Base-by-base conservation (phyloP, 2,888 invertebrate species). In the Trichogramma dendrolimi region DNA sequence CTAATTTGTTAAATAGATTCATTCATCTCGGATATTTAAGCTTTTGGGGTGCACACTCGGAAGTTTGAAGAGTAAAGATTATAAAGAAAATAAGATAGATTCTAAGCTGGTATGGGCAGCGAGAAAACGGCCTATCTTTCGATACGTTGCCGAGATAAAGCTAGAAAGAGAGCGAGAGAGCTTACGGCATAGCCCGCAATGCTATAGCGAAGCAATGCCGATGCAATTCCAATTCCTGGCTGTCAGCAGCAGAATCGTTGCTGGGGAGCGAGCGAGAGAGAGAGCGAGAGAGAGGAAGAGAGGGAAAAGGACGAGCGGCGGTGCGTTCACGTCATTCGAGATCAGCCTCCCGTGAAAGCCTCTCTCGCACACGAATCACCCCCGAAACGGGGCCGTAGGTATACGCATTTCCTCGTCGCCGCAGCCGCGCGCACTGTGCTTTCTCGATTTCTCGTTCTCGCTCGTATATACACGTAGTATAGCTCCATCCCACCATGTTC, bases 141-240 rank as follows among this genome's bases (percentile, higher is more conserved):
- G 71, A 68, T 68, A 68, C 67, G 63, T 66, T 65, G 67, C 67
- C 67, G 66, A 65, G 64, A 61, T 60, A 55, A 55, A 49, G 64
- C 44, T 63, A 27, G 58, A 61, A 66, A 58, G 70, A 67, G 69
- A 65, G 54, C 56, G 67, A 66, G 60, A 66, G 60, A 55, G 65
- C 65, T 64, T 52, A 49, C 49, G 67, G 69, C 67, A 64, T 58
- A 64, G 65, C 67, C 49, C 61, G 67, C 64, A 61, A 70, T 69
- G 67, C 71, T 71, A 70, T 69, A 70, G 73, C 70, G 69, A 60
- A 78, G 77, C 78, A 78, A 76, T 74, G 77, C 78, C 78, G 77
- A 79, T 79, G 78, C 79, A 78, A 79, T 79, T 78, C 78, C 79
- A 79, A 79, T 78, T 79, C 79, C 78, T 78, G 75, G 78, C 79